phyloP scores from a whole-genome alignment of 2,888 invertebrate species.

The Cremastinae sp. region DNA sequence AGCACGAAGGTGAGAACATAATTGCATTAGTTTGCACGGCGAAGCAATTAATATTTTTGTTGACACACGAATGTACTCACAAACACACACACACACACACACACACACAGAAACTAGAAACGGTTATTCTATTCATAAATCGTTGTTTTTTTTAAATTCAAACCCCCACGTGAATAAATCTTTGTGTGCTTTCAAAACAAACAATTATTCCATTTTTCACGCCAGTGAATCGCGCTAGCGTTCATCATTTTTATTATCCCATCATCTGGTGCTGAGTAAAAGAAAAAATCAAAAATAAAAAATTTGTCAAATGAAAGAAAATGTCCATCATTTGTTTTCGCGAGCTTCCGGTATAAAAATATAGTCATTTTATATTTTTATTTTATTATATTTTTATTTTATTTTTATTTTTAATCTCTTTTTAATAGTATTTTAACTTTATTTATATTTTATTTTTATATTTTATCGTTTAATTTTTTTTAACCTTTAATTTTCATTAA shows the following conservation, averaged over 20 bases:
- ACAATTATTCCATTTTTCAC: constrained; percentile 20
- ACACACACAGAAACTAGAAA: constrained; percentile 11
- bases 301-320: not conserved
- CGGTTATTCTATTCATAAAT: not conserved
- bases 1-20: constrained; percentile 6
- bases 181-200: constrained; percentile 25
- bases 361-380: not conserved
- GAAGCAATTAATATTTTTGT: constrained; percentile 23
- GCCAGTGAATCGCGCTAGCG: constrained; percentile 10
- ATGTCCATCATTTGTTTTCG: no score
- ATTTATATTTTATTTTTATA: no score
- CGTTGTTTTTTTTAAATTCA: not conserved
- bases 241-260: not conserved
- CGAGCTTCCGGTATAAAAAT: no score
- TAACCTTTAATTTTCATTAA: no score
- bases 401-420: no score
- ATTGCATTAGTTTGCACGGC: constrained; percentile 1
- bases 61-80: no score
- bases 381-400: no score
- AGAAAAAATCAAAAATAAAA: not conserved
- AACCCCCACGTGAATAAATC: not conserved
- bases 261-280: not conserved
- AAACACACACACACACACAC: no score
- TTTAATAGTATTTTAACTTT: no score
- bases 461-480: no score